Evolutionary conservation across 2,888 invertebrate genomes (phyloP), one percentile per base, ranked within the genome.

Genomic region (Drosophila neotestacea): DNA sequence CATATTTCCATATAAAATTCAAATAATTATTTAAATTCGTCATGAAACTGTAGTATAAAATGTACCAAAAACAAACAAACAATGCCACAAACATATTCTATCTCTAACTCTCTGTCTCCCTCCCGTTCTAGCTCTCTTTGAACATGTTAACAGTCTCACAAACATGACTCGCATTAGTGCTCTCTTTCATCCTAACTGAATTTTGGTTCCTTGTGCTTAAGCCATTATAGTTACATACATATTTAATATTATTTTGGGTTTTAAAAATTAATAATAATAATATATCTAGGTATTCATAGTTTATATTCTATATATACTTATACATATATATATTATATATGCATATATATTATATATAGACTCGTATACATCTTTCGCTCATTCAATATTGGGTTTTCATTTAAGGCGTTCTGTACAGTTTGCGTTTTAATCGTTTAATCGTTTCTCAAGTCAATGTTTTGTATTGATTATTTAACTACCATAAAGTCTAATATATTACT

Each of bases 341-440:
- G 46, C 56, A 73, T 73, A 73, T 75, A 85, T 59, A 32, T 78
- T 41, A 50, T 70, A 73, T 74, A 75, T 76, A 89, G 88, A 85
- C 79, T 86, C 85, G 85, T 86, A 86, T 90, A 86, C 85, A 87
- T 87, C 76, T 65, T 74, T 90, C 80, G 73, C 79, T 84, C 83
- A 70, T 58, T 81, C 67, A 68, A 71, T 83, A 70, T 71, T 67
- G 54, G 52, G 47, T 63, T 76, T 70, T 74, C 63, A 55, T 90
- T 85, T 87, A 87, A 87, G 87, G 87, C 87, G 87, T 89, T 90
- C 87, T 87, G 90, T 90, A 87, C 87, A 90, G 76, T 85, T 78
- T 89, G 90, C 87, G 72, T 79, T 83, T 83, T 32, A 32, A 32
- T 32, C 32, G 32, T 7, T 88, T 72, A 74, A 84, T 78, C 85